Base-by-base conservation (phyloP, 2,113 vertebrate genomes). In the Scophthalmus maximus region DNA sequence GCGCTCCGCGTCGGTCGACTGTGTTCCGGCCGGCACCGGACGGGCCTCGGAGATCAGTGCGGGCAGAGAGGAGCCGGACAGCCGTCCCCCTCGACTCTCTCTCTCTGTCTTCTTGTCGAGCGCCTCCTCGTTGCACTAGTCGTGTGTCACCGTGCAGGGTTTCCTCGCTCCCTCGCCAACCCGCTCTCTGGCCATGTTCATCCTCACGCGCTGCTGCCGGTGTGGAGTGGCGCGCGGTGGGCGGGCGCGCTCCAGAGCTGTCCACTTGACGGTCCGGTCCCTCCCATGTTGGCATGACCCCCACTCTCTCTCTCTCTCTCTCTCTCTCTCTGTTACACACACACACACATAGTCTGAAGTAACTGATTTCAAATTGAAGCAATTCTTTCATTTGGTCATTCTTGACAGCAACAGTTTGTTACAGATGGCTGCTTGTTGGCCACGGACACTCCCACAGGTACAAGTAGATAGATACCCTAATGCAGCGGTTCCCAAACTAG, bases 211-310 rank as follows among this genome's bases (percentile, higher is more conserved):
- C 74, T 57, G 74, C 74, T 81, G 68, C 74, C 75, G 77, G 72
- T 82, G 81, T 82, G 77, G 80, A 85, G 86, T 75, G 84, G 82
- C 34, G 77, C 74, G 68, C 76, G 66, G 84, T 85, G 87, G 86
- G 87, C 75, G 87, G 87, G 84, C 53, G 78, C 50, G 81, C 82
- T 71, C 51, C 76, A 81, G 89, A 83, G 88, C 84, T 89, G 87
- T 85, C 85, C 87, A 87, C 85, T 87, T 89, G 77, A 91, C 71
- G 81, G 84, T 76, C 81, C 79, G 56, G 81, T 84, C 88, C 88
- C 82, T 88, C 88, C 90, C 90, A 86, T 87, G 82, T 83, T 90
- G 87, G 84, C 86, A 87, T 87, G 79, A 88, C 79, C 27, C 51
- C 27, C 25, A 53, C 51, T n/a, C n/a, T n/a, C n/a, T n/a, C n/a